phyloP scores from a whole-genome alignment of 2,113 vertebrate species.

The Oreochromis aureus region DNA sequence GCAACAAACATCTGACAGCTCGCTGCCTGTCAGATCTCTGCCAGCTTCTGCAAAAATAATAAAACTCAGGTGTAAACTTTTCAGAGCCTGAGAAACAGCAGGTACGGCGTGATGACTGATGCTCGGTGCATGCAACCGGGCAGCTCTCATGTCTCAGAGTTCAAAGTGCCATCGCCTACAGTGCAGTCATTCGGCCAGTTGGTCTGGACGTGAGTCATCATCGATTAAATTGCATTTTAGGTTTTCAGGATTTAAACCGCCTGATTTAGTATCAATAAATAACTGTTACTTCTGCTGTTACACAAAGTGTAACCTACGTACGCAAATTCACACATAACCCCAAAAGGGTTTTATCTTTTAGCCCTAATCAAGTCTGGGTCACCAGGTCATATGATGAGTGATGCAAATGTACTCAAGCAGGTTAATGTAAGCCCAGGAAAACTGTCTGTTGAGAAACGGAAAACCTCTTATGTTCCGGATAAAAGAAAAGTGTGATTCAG shows the following conservation, averaged over 20 bases:
- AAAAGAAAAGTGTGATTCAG: neutral
- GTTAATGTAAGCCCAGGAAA: neutral
- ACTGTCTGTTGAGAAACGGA: accelerated
- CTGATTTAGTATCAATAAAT: neutral
- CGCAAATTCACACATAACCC: neutral
- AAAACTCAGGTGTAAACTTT: neutral
- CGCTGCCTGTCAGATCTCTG: neutral
- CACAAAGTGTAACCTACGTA: neutral
- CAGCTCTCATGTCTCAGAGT: neutral
- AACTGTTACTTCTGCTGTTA: neutral
- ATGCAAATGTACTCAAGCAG: neutral
- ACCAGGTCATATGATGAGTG: neutral
- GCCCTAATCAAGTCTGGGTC: slow-evolving; percentile 5
- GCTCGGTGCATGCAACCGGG: neutral
- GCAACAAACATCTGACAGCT: neutral
- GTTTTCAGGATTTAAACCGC: neutral
- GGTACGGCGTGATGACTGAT: neutral
- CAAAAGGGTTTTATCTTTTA: neutral
- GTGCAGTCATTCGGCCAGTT: neutral
- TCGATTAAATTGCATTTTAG: neutral
- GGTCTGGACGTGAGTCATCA: neutral
- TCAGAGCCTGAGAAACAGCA: neutral
- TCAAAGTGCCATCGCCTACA: neutral
- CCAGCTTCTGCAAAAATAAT: neutral
- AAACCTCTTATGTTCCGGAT: neutral